Percentiles rank a stretch among this genome's conserved stretches.
These are phyloP conservation scores for Poicephalus gulielmi DNA, from an alignment of 2,113 vertebrate species.

Conservation along the genomic window DNA sequence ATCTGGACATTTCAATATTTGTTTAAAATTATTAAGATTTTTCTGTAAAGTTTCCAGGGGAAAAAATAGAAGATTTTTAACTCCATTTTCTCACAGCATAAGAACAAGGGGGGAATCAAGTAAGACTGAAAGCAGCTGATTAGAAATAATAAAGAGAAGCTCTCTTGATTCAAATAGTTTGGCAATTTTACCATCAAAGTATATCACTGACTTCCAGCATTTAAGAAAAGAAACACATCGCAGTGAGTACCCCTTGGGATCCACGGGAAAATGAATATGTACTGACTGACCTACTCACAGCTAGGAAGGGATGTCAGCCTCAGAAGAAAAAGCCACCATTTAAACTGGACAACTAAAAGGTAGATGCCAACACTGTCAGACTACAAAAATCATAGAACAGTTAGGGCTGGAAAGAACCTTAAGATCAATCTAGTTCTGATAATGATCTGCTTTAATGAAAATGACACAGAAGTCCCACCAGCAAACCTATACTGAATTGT, in stretches of 20 bases:
- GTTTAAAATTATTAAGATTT: slow-evolving; percentile 37
- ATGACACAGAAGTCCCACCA: neutral
- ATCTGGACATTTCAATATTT: slow-evolving; percentile 34
- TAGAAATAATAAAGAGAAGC: neutral
- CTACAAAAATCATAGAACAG: neutral
- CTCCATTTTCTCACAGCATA: neutral
- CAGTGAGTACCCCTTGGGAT: neutral
- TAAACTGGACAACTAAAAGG: neutral
- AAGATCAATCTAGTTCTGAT: neutral
- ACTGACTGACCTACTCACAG: neutral
- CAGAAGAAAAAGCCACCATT: neutral
- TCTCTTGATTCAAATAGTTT: neutral
- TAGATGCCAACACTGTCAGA: neutral
- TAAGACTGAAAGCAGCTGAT: neutral
- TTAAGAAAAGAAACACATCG: neutral
- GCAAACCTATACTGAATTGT: neutral
- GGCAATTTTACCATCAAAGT: neutral
- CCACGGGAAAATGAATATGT: neutral
- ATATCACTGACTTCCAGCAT: neutral
- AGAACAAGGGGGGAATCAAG: neutral
- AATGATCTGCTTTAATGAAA: neutral
- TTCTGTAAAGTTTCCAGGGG: slow-evolving; percentile 18
- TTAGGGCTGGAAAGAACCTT: neutral
- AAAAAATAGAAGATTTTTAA: neutral
- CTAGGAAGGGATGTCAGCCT: neutral